Conservation (phyloP, 2,113 vertebrate species). For the Aspidoscelis tigris region DNA sequence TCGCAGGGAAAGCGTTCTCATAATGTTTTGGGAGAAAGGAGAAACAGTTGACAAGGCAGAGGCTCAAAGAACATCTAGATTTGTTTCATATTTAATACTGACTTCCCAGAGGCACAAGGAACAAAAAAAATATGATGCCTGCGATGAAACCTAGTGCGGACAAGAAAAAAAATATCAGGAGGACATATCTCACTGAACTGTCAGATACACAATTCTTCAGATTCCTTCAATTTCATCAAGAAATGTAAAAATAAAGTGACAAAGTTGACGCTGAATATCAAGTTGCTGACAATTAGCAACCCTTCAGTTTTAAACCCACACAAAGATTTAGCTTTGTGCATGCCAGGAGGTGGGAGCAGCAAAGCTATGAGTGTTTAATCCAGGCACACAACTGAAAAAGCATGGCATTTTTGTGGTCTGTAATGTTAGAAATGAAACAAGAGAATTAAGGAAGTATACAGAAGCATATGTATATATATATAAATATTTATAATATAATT, state of each 20-base stretch:
- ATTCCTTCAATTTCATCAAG: slow-evolving; percentile 46
- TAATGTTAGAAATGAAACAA: slow-evolving; percentile 78
- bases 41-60: slow-evolving; percentile 24
- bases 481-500: slow-evolving; percentile 84
- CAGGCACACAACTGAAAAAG: slow-evolving; percentile 68
- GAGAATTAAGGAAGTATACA: slow-evolving; percentile 72
- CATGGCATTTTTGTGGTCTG: slow-evolving; percentile 63
- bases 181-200: slow-evolving; percentile 36
- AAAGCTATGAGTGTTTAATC: slow-evolving; percentile 62
- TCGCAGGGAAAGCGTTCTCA: not conserved
- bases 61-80: not conserved
- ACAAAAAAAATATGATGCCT: slow-evolving; percentile 38
- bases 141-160: slow-evolving; percentile 39
- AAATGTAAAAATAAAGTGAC: slow-evolving; percentile 44
- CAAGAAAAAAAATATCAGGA: slow-evolving; percentile 3
- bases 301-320: slow-evolving; percentile 61
- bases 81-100: slow-evolving; percentile 46
- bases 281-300: slow-evolving; percentile 66
- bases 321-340: slow-evolving; percentile 68
- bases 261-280: slow-evolving; percentile 58
- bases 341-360: slow-evolving; percentile 66
- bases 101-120: slow-evolving; percentile 32
- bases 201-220: slow-evolving; percentile 47
- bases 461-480: slow-evolving; percentile 77
- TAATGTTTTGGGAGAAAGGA: slow-evolving; percentile 10